Conservation (phyloP, 2,797 vertebrate genomes). For the Oreochromis mossambicus region DNA sequence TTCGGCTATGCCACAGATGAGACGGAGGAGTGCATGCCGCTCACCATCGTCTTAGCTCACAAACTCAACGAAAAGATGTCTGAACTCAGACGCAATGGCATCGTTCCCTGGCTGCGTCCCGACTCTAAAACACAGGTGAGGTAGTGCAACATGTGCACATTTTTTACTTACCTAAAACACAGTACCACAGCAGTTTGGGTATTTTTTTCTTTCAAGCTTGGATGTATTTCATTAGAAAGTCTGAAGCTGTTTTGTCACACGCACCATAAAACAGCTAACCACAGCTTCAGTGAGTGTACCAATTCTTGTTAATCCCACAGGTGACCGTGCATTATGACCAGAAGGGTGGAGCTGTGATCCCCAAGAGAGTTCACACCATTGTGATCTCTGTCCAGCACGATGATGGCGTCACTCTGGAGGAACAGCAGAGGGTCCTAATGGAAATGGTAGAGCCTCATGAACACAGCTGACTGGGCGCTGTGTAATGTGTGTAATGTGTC, state of each 20-base stretch:
- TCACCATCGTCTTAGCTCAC: slow-evolving; percentile 95
- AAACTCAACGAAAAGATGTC: slow-evolving; percentile 93
- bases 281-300: background rate
- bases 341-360: slow-evolving; percentile 87
- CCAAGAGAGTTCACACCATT: slow-evolving; percentile 89
- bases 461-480: background rate
- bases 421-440: slow-evolving; percentile 84
- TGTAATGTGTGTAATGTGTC: background rate
- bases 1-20: slow-evolving; percentile 98
- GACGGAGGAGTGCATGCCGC: slow-evolving; percentile 97
- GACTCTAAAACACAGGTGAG: slow-evolving; percentile 98
- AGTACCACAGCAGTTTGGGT: background rate
- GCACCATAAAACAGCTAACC: background rate
- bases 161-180: background rate
- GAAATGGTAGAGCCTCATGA: slow-evolving; percentile 71
- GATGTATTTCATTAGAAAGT: slow-evolving; percentile 16
- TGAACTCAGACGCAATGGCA: slow-evolving; percentile 83
- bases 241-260: background rate
- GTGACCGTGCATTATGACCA: slow-evolving; percentile 94
- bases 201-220: slow-evolving; percentile 13
- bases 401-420: slow-evolving; percentile 82
- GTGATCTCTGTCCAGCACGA: slow-evolving; percentile 97
- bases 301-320: slow-evolving; percentile 57
- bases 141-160: background rate
- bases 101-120: slow-evolving; percentile 89